Conservation (phyloP, 2,797 vertebrate genomes). For the Sphenodon punctatus region DNA sequence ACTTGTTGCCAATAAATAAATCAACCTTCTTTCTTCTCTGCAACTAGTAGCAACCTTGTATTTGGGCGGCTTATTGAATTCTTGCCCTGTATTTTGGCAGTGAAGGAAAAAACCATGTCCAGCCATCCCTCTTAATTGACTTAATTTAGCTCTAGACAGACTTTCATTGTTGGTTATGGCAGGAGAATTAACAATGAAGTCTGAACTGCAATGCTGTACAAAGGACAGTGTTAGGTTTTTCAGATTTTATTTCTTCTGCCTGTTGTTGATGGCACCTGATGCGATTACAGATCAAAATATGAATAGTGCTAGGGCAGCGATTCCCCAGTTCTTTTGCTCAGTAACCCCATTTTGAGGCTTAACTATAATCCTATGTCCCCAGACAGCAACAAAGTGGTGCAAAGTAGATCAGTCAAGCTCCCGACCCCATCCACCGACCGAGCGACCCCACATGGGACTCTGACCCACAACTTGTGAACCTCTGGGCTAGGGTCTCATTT, state of each 20-base stretch:
- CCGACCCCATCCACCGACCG: no score
- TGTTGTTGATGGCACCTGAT: background rate
- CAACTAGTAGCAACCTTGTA: background rate
- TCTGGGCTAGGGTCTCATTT: no score
- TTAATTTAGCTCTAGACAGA: background rate
- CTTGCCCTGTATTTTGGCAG: background rate
- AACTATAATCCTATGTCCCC: no score
- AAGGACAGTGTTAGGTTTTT: background rate
- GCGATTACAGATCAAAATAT: background rate
- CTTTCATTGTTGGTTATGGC: background rate
- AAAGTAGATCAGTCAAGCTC: no score
- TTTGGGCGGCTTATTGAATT: background rate
- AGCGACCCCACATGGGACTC: no score
- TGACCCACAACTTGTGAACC: no score
- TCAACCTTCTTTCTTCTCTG: background rate
- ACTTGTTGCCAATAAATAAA: background rate
- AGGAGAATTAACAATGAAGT: background rate
- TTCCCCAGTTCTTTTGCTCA: no score
- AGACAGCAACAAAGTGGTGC: no score
- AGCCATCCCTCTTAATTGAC: background rate
- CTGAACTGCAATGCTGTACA: background rate
- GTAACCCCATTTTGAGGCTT: no score
- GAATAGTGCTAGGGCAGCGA: no score
- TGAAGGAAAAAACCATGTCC: background rate
- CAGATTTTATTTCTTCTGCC: background rate